Evolutionary conservation across 2,888 invertebrate species (phyloP), one percentile per base, ranked within the genome.

Genomic region (Drosophila leonis): DNA sequence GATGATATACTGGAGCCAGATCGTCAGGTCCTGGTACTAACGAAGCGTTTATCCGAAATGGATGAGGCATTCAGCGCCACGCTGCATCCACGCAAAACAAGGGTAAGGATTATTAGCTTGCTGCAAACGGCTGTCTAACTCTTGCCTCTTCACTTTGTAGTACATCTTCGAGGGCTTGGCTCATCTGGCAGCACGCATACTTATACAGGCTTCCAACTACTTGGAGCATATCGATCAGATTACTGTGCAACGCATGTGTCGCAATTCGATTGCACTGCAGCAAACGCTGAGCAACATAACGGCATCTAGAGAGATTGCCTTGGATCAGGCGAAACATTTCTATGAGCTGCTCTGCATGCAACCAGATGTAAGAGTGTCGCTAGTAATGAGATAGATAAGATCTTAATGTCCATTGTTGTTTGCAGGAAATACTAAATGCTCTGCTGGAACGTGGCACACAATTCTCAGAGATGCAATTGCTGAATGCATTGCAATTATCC

Each of bases 141-240:
- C 10, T 6, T 27, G 1, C 1, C 9, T 24, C 0, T 37, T 35
- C 5, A 24, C 24, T 24, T 52, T 52, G 10, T 20, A 98, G 96
- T 98, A 98, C 92, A 96, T 98, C 74, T 97, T 98, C 93, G 97
- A 97, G 93, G 98, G 98, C 1, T 94, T 99, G 33, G 98, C 98
- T 3, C 94, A 94, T 85, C 93, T 97, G 55, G 95, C 97, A 48
- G 95, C 97, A 0, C 95, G 96, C 85, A 96, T 97, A 82, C 93
- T 98, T 65, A 97, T 97, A 83, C 96, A 96, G 88, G 96, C 96
- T 59, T 96, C 96, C 12, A 96, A 97, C 83, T 96, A 95, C 91
- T 95, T 97, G 92, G 95, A 95, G 80, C 94, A 95, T 71, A 96
- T 98, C 73, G 96, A 97, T 93, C 96, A 97, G 90, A 95, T 95